Evolutionary conservation across 2,888 invertebrate species (phyloP).

Genomic region (Empis livida): DNA sequence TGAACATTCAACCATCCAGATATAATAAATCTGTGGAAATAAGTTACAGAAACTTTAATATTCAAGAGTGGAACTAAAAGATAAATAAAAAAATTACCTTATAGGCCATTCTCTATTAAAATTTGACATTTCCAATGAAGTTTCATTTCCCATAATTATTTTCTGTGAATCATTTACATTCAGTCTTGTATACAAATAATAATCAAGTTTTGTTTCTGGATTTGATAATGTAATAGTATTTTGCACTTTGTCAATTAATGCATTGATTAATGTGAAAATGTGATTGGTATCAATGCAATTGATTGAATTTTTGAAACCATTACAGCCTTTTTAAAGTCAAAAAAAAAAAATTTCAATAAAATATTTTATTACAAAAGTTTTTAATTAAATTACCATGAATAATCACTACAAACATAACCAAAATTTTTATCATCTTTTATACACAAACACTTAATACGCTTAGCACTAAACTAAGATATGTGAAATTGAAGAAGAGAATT

Average conservation of each 20-base stretch:
- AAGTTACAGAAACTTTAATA: too few species aligned
- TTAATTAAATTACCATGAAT: too few species aligned
- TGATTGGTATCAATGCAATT: background rate
- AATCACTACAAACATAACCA: too few species aligned
- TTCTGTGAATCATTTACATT: constrained; percentile 20
- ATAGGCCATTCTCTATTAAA: constrained; percentile 28
- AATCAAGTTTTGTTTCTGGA: constrained; percentile 10
- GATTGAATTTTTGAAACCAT: background rate
- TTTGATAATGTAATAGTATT: background rate
- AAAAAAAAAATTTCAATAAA: too few species aligned
- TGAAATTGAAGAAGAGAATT: too few species aligned
- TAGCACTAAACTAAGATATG: too few species aligned
- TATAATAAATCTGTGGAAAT: constrained; percentile 18
- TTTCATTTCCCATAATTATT: constrained; percentile 13
- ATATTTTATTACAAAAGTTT: too few species aligned
- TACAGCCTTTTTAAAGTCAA: too few species aligned
- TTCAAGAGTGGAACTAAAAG: too few species aligned
- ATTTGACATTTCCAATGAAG: constrained; percentile 12
- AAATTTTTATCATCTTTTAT: too few species aligned
- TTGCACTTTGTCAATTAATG: background rate
- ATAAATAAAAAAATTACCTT: constrained; percentile 15
- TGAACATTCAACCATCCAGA: constrained; percentile 28
- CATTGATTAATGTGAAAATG: background rate
- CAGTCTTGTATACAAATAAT: constrained; percentile 23
- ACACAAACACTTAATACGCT: too few species aligned